Base-by-base conservation (phyloP, 2,113 vertebrate species). In the Epinephelus moara region DNA sequence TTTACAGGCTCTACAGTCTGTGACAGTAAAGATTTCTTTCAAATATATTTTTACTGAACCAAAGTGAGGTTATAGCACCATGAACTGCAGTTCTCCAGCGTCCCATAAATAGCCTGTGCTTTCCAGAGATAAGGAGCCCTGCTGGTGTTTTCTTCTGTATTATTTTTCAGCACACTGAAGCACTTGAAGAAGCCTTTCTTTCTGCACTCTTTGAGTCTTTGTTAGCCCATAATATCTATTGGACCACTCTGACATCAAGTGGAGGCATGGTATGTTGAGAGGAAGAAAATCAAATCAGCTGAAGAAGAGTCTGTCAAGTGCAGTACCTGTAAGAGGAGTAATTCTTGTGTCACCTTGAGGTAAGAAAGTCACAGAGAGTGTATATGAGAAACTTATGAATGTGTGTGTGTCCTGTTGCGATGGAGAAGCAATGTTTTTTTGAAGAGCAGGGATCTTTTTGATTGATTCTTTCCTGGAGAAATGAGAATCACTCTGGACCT, bases 401-500 rank as follows among this genome's bases (percentile, higher is more conserved):
- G 42, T 45, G 42, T 45, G 42, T 11, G 11, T 3, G 11, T 9
- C 9, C 6, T 30, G 19, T 63, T 53, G 42, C 15, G 6, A 25
- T 11, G 19, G 10, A 45, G 11, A 33, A 33, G 4, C 15, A 14
- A 15, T 13, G 30, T 33, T 61, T 73, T 73, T 73, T 7, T 47
- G 21, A 0, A 42, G n/a, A 70, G 45, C 25, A 57, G 3, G 10
- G 8, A 37, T 13, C 4, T 10, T 42, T 42, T 68, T n/a, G 40
- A 55, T 42, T 70, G 71, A 14, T 45, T 66, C 0, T 69, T 56
- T 56, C 37, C 25, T 61, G 30, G 19, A 52, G 78, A 52, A 86
- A 14, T 80, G 56, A 40, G 45, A 80, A n/a, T 77, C 67, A 18
- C 69, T 70, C 53, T 15, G 71, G 67, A 60, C 23, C 47, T 60